phyloP scores from a whole-genome alignment of 2,888 invertebrate genomes.

The Volucella bombylans region DNA sequence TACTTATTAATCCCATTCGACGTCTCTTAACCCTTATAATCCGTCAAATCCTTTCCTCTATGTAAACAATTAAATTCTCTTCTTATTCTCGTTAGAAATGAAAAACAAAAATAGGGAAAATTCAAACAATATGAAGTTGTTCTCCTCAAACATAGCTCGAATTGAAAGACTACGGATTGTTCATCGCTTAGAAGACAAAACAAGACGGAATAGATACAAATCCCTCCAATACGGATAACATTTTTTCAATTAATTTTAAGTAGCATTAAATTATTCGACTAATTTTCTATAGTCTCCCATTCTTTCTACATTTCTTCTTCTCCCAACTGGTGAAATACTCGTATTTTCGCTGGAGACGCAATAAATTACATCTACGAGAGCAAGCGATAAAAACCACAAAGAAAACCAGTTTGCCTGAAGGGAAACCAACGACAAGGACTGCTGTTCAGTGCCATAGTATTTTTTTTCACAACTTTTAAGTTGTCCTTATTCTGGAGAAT shows the following conservation, averaged over 20 bases:
- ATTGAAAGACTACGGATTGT: no score
- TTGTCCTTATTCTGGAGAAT: background rate
- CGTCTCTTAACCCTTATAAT: no score
- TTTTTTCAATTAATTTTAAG: constrained; percentile 53
- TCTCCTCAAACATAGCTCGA: no score
- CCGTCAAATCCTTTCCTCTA: no score
- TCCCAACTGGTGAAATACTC: background rate
- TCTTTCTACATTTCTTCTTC: background rate
- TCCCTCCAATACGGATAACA: constrained; percentile 26
- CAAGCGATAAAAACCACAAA: constrained; percentile 21
- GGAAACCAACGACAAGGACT: background rate
- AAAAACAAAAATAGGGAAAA: no score
- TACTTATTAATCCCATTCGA: no score
- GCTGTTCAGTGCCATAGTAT: background rate
- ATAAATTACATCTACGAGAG: constrained; percentile 30
- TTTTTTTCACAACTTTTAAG: background rate
- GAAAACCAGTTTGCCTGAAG: constrained; percentile 10
- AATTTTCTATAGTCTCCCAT: background rate
- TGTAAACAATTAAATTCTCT: no score
- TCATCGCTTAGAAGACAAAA: background rate
- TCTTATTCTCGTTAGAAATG: no score
- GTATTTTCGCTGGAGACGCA: background rate
- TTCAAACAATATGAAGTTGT: no score
- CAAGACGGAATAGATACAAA: background rate
- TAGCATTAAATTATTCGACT: constrained; percentile 34